Evolutionary conservation across 2,888 invertebrate genomes (phyloP), one percentile per base, ranked within the genome.

Genomic region (Hydrotaea cyrtoneurina): DNA sequence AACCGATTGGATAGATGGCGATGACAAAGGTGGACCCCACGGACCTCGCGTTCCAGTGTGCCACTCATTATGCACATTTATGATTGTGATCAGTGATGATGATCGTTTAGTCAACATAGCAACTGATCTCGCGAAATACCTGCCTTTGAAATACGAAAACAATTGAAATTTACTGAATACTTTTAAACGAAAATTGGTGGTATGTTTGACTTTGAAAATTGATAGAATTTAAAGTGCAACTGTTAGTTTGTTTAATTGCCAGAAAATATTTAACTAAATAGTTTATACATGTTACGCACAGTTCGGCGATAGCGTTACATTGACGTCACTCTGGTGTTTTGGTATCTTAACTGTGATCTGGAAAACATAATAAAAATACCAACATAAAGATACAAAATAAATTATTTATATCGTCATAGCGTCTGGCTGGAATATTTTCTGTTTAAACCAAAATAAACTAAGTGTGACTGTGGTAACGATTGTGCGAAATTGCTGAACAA

Each of bases 21-120:
- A 74, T 77, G 13, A 74, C 26, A 31, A 77, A 84, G 83, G 80
- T 81, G 78, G 85, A 84, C 86, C 86, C 83, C 86, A 86, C 86
- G 86, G 86, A 82, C 86, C 66, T 78, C 15, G 36, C 3, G 21
- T 69, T 69, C 77, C 76, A 69, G 23, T 15, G n/a, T 39, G 59
- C 21, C 59, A 75, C 23, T 62, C 75, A 43, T 53, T 62, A 31
- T 62, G 62, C 77, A n/a, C 72, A 50, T 72, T 78, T 64, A 77
- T 59, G 76, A 77, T 66, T 17, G 74, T 72, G 57, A 73, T 50
- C 71, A 85, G 82, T 85, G 82, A 69, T 43, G 74, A 64, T 82
- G 71, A 85, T 85, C 79, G 19, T 82, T 80, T 82, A 82, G 64
- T 77, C 46, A 77, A 82, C 39, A 69, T 53, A 66, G 64, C 64